phyloP scores from a whole-genome alignment of 2,888 invertebrate genomes.

The Clunio marinus region DNA sequence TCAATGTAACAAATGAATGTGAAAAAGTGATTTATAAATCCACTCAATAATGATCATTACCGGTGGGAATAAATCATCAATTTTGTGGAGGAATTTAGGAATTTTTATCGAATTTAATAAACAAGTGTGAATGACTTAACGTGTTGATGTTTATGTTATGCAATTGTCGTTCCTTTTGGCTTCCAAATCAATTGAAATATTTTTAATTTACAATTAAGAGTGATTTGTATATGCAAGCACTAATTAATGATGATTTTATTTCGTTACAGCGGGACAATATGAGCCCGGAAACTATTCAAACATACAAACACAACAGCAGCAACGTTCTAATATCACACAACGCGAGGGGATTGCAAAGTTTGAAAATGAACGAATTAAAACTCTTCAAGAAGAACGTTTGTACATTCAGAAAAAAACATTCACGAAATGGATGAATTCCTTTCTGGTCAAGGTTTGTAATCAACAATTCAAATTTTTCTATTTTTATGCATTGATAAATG shows the following conservation, averaged over 20 bases:
- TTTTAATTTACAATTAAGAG: neutral
- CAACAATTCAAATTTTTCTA: slow-evolving; percentile 23
- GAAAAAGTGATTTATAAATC: no score
- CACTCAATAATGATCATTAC: no score
- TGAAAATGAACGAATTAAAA: slow-evolving; percentile 93
- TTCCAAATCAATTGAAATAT: neutral
- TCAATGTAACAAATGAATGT: no score
- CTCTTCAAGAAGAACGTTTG: slow-evolving; percentile 93
- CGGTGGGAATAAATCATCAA: no score
- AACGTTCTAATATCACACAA: slow-evolving; percentile 80
- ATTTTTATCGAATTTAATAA: no score
- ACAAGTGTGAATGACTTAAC: no score
- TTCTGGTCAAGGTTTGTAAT: slow-evolving; percentile 76
- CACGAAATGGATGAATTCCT: slow-evolving; percentile 99
- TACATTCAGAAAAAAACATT: slow-evolving; percentile 99
- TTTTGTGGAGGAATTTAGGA: no score
- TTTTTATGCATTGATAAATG: neutral
- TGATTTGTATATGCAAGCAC: neutral
- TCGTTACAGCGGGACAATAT: slow-evolving; percentile 59
- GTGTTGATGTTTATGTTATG: no score
- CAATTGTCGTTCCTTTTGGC: neutral
- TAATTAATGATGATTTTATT: slow-evolving; percentile 39
- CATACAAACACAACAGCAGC: slow-evolving; percentile 58
- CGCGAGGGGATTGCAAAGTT: slow-evolving; percentile 88
- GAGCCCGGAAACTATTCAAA: slow-evolving; percentile 61